Conservation (phyloP, 2,113 vertebrate species). For the Psammodynastes pulverulentus region DNA sequence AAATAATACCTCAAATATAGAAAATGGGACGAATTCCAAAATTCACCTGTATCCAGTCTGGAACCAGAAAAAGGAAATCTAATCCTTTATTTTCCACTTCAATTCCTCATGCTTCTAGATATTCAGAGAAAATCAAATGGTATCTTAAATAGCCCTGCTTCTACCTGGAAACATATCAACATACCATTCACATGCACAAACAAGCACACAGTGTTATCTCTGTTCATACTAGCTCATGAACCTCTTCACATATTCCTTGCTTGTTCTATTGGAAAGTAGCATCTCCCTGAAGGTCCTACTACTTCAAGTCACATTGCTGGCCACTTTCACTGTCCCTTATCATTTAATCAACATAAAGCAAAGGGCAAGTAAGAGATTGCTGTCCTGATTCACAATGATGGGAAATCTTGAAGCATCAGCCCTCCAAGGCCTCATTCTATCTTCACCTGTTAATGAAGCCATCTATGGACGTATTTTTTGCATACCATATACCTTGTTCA, state of each 20-base stretch:
- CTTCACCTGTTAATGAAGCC: not conserved
- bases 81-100: not conserved
- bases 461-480: not conserved
- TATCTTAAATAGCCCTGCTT: not conserved
- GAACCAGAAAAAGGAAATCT: not conserved
- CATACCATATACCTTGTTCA: not conserved
- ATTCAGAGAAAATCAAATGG: not conserved
- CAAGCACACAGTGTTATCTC: not conserved
- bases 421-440: not conserved
- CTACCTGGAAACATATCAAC: not conserved
- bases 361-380: not conserved
- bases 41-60: not conserved
- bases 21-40: not conserved
- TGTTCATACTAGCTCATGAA: not conserved
- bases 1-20: conserved; percentile 2
- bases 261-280: not conserved
- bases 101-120: not conserved
- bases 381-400: not conserved
- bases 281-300: not conserved
- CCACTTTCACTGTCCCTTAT: not conserved
- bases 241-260: not conserved
- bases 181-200: not conserved
- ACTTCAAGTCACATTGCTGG: not conserved
- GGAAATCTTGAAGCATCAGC: not conserved
- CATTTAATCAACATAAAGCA: not conserved